A percentile compares a stretch with the other conserved stretches of the same genome.
Evolutionary conservation across 1,140 invertebrate genomes (phyloP).

Genomic region (Drosophila punjabiensis): DNA sequence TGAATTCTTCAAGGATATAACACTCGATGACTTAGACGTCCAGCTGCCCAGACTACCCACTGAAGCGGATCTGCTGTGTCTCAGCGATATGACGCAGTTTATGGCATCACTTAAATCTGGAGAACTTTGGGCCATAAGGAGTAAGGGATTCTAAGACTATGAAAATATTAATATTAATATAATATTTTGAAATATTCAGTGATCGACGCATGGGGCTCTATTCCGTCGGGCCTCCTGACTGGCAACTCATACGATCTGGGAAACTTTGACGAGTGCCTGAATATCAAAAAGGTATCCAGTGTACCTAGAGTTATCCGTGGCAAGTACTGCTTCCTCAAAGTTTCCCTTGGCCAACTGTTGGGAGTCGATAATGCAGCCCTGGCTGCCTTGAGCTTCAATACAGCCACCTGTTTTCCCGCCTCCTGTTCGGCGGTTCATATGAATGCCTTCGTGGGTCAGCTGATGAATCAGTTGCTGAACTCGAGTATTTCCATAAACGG

Average conservation of each 20-base stretch:
- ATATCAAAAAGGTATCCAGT: conserved; percentile 15
- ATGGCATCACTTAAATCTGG: conserved; percentile 1
- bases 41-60: conserved; percentile 4
- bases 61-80: conserved; percentile 7
- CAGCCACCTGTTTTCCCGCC: conserved; percentile 13
- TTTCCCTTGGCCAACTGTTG: neutral
- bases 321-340: conserved; percentile 39
- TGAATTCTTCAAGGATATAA: conserved; percentile 24
- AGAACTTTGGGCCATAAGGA: conserved; percentile 17
- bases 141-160: neutral
- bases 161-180: neutral
- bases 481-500: neutral
- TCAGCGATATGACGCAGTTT: conserved; percentile 2
- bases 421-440: conserved; percentile 9
- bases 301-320: conserved; percentile 16
- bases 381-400: neutral
- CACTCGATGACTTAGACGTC: conserved; percentile 10
- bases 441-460: neutral
- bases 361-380: neutral
- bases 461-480: neutral
- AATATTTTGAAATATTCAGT: neutral
- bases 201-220: conserved; percentile 46
- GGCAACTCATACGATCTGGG: conserved; percentile 53
- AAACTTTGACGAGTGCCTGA: conserved; percentile 59
- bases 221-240: conserved; percentile 19